Conservation (phyloP, 2,797 vertebrate genomes). For the Notamacropus eugenii region DNA sequence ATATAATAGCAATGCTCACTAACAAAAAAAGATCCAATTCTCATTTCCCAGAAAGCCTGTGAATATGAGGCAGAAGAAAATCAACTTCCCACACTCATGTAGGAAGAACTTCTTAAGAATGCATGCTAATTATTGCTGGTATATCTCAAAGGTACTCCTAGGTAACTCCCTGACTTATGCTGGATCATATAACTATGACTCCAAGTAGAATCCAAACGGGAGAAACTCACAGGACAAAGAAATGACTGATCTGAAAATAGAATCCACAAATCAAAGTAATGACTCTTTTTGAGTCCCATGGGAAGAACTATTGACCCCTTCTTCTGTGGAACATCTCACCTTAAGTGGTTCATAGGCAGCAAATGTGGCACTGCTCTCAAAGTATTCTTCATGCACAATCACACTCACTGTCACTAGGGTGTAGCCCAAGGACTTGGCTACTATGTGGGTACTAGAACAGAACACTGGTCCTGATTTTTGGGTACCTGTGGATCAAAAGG, state of each 20-base stretch:
- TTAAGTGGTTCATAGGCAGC: slow-evolving; percentile 84
- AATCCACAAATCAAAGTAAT: neutral
- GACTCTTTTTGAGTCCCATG: neutral
- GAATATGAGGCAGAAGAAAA: slow-evolving; percentile 14
- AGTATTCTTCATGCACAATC: slow-evolving; percentile 73
- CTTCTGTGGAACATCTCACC: slow-evolving; percentile 71
- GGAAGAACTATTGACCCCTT: neutral
- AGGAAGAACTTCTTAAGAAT: slow-evolving; percentile 15
- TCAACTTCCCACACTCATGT: neutral
- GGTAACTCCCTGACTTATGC: neutral
- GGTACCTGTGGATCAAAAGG: slow-evolving; percentile 71
- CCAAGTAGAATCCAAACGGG: neutral
- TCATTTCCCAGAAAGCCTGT: slow-evolving; percentile 7
- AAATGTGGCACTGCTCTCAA: slow-evolving; percentile 85
- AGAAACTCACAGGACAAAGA: neutral
- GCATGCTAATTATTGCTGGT: slow-evolving; percentile 11
- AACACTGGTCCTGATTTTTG: slow-evolving; percentile 67
- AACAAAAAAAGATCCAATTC: neutral
- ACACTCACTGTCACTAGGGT: slow-evolving; percentile 81
- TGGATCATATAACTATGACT: neutral
- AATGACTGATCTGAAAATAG: neutral
- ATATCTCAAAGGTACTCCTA: slow-evolving; percentile 22
- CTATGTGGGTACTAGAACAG: slow-evolving; percentile 79
- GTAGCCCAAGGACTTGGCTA: slow-evolving; percentile 75
- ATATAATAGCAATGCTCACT: neutral